Conservation (phyloP, 2,888 invertebrate genomes). For the Drosophila putrida region DNA sequence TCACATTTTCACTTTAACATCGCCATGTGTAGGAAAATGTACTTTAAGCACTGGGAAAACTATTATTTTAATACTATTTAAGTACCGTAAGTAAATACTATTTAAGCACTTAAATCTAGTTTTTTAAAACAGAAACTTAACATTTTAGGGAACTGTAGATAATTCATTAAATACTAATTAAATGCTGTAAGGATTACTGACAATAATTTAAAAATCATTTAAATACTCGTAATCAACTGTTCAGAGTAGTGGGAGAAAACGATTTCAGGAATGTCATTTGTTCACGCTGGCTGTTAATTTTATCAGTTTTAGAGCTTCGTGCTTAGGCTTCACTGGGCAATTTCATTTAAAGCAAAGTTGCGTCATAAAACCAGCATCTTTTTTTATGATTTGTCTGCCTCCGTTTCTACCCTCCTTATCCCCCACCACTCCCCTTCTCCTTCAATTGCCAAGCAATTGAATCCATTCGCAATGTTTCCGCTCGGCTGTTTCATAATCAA, state of each 20-base stretch:
- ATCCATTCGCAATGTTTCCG: slow-evolving; percentile 59
- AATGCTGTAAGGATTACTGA: no score
- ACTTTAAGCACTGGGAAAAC: no score
- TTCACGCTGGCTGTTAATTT: slow-evolving; percentile 42
- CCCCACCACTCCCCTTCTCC: neutral
- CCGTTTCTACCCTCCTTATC: no score
- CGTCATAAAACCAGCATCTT: slow-evolving; percentile 58
- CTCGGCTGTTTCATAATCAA: slow-evolving; percentile 68
- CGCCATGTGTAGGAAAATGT: no score
- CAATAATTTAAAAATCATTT: no score
- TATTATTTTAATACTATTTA: no score
- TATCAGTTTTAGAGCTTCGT: slow-evolving; percentile 47
- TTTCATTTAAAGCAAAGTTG: slow-evolving; percentile 64
- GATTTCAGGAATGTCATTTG: neutral
- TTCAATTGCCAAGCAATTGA: slow-evolving; percentile 71
- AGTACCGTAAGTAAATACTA: no score
- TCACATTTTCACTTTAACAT: neutral
- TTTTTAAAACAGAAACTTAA: no score
- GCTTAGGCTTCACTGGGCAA: slow-evolving; percentile 53
- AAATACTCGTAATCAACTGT: no score
- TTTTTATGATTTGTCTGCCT: slow-evolving; percentile 57
- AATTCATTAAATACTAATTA: no score
- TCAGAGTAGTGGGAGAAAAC: neutral
- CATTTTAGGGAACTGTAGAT: no score
- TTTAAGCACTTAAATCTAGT: no score